phyloP scores from a whole-genome alignment of 1,140 invertebrate species.

The Archegozetes longisetosus region DNA sequence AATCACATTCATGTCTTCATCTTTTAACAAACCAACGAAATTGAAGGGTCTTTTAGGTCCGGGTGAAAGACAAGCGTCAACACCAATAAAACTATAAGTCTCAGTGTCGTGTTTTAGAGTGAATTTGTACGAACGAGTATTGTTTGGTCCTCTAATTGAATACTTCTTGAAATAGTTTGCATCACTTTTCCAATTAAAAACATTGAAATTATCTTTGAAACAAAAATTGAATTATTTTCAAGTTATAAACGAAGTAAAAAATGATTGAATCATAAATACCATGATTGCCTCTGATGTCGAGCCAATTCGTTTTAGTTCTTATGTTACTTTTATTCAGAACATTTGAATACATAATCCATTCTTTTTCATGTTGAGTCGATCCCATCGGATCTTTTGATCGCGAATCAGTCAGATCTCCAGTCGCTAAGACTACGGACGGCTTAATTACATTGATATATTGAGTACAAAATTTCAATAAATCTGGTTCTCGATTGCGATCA shows the following conservation, averaged over 20 bases:
- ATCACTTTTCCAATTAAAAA: slow-evolving; percentile 27
- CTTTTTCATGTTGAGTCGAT: slow-evolving; percentile 59
- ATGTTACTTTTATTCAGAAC: slow-evolving; percentile 46
- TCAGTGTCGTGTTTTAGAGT: slow-evolving; percentile 37
- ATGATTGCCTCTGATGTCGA: slow-evolving; percentile 88
- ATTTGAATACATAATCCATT: slow-evolving; percentile 61
- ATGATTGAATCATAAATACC: slow-evolving; percentile 37
- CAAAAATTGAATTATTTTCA: slow-evolving; percentile 16
- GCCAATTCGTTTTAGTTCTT: slow-evolving; percentile 53
- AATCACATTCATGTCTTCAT: slow-evolving; percentile 25
- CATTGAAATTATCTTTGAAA: slow-evolving; percentile 75
- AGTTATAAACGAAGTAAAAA: slow-evolving; percentile 5
- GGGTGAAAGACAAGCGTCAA: slow-evolving; percentile 74
- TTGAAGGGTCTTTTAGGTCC: slow-evolving; percentile 76
- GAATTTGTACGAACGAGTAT: slow-evolving; percentile 59
- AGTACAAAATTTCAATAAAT: slow-evolving; percentile 64
- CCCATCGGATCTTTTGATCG: slow-evolving; percentile 58
- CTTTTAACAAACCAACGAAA: slow-evolving; percentile 61
- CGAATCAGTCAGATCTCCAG: slow-evolving; percentile 76
- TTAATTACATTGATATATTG: slow-evolving; percentile 52
- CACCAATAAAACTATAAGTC: slow-evolving; percentile 57
- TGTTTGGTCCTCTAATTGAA: slow-evolving; percentile 52
- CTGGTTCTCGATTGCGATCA: slow-evolving; percentile 50
- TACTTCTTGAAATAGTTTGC: slow-evolving; percentile 39
- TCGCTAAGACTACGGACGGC: slow-evolving; percentile 60